These are phyloP conservation scores for Amphiprion clarkii DNA, from an alignment of 2,797 vertebrate species.

Conservation along the genomic window DNA sequence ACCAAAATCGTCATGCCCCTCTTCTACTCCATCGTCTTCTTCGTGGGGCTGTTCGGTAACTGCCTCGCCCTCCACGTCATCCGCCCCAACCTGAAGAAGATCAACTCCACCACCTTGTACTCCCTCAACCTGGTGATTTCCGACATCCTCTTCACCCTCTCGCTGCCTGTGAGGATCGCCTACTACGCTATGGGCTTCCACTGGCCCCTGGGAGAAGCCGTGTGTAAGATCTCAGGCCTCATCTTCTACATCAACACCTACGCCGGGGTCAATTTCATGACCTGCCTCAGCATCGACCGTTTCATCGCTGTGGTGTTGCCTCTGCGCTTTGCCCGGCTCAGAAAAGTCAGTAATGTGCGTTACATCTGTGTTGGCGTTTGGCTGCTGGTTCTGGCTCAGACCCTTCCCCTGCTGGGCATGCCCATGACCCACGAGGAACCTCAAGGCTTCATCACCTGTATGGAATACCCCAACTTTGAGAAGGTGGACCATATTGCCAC, in stretches of 20 bases:
- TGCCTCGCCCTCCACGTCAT: constrained; percentile 93
- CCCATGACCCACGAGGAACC: constrained; percentile 83
- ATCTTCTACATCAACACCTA: constrained; percentile 97
- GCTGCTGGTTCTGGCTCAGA: constrained; percentile 92
- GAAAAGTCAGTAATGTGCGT: constrained; percentile 89
- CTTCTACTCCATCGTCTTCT: constrained; percentile 88
- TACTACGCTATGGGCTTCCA: constrained; percentile 94
- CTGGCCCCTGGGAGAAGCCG: constrained; percentile 89
- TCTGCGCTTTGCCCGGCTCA: constrained; percentile 87
- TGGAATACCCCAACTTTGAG: constrained; percentile 98
- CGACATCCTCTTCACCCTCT: constrained; percentile 92
- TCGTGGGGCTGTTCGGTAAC: constrained; percentile 92
- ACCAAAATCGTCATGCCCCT: constrained; percentile 89
- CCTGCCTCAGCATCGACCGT: constrained; percentile 94
- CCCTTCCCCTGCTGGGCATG: constrained; percentile 90
- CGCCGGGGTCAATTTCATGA: constrained; percentile 97
- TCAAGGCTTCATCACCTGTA: constrained; percentile 87
- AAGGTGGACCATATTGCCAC: constrained; percentile 84
- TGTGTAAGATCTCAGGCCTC: constrained; percentile 90
- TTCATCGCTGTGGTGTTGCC: constrained; percentile 95
- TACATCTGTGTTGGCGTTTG: constrained; percentile 91
- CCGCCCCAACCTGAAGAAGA: constrained; percentile 93
- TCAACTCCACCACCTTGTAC: constrained; percentile 97
- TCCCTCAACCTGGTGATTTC: constrained; percentile 95
- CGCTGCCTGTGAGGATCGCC: constrained; percentile 89